Evolutionary conservation across 2,888 invertebrate species (phyloP), one percentile per base, ranked within the genome.

Genomic region (Drosophila mimica): DNA sequence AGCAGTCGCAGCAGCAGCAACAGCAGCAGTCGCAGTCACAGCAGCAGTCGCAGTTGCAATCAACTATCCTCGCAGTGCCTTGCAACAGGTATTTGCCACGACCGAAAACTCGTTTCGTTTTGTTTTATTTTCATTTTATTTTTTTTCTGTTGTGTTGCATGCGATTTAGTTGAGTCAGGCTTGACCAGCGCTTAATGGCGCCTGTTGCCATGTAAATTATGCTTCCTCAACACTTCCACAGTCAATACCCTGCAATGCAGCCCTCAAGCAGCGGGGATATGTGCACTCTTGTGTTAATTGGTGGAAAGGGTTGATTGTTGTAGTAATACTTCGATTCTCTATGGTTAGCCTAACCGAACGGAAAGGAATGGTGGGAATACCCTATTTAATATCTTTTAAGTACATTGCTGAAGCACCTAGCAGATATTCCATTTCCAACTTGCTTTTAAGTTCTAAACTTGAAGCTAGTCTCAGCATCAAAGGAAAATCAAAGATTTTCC

Each of bases 171-270:
- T 46, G 56, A 62, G 34, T 38, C 48, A 48, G 64, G 65, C 64
- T 38, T 76, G 65, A 73, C 56, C 76, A 76, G 66, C 73, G 81
- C 76, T 77, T 83, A 84, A 88, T 91, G 91, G 91, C 91, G 92
- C 92, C 91, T 91, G 87, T 91, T 90, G 91, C 90, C 90, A 91
- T 92, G 92, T 92, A 91, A 91, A 90, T 91, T 91, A 86, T 86
- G 87, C 78, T 83, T 84, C 88, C 79, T 79, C 82, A 85, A 88
- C 81, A 83, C 90, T 79, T 85, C 62, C 69, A 61, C 59, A 49
- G 59, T 8, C 38, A 15, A 72, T 76, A 79, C 80, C 63, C 80
- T 79, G 57, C 61, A 62, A 30, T 28, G 25, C 8, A 20, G n/a
- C 56, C 46, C 59, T 66, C 53, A 65, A 51, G 58, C n/a, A 9